Evolutionary conservation across 1,140 invertebrate species (phyloP).

Genomic region (Ericerus pela): DNA sequence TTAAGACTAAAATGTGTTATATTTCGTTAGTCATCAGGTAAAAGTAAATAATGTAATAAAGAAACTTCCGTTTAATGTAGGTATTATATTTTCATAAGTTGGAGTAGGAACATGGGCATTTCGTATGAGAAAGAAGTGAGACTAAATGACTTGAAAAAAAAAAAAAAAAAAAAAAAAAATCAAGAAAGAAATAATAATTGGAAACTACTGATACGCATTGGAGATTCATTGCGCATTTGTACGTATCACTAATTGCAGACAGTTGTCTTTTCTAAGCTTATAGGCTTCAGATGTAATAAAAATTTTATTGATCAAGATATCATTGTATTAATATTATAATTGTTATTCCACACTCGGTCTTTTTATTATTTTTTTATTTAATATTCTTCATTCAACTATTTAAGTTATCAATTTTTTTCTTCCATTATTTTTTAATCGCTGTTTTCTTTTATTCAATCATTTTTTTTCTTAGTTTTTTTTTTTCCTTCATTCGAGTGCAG

Average conservation of each 20-base stretch:
- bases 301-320: conserved; percentile 10
- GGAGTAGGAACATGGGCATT: no score
- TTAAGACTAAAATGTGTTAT: no score
- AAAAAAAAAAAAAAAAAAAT: no score
- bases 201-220: conserved; percentile 4
- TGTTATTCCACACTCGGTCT: not conserved
- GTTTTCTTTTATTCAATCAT: conserved; percentile 1
- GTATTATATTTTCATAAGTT: no score
- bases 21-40: no score
- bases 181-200: conserved; percentile 3
- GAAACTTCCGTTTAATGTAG: no score
- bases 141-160: no score
- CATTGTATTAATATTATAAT: conserved; percentile 12
- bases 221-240: not conserved
- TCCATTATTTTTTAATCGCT: not conserved
- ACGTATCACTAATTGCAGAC: not conserved
- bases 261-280: not conserved
- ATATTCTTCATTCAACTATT: no score
- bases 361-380: not conserved
- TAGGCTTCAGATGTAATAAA: not conserved
- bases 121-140: no score
- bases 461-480: not conserved
- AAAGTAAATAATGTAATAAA: no score
- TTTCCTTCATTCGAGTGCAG: not conserved
- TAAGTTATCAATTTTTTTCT: no score